Percentiles rank a stretch among this genome's conserved stretches.
Evolutionary conservation across 2,797 vertebrate species (phyloP).

Genomic region (Myotis daubentonii): DNA sequence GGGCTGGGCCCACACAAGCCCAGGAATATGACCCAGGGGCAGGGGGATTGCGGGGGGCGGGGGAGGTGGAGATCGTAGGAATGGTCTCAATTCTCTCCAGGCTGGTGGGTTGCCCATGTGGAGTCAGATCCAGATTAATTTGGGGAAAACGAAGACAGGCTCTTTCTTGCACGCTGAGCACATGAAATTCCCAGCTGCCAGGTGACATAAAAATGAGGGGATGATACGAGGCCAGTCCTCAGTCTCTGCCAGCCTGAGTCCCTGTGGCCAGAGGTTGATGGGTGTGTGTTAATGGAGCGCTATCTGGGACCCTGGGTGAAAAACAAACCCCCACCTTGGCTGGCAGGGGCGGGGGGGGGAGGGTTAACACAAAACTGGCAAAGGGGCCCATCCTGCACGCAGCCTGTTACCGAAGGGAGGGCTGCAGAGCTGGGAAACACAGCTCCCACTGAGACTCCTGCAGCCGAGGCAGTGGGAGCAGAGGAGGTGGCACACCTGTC

Average conservation of each 20-base stretch:
- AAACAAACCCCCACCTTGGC: background rate
- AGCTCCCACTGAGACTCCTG: background rate
- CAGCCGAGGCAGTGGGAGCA: rapidly evolving
- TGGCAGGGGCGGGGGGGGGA: too few relatives aligned
- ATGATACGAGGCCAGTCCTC: rapidly evolving
- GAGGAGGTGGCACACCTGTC: background rate
- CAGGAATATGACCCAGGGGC: rapidly evolving
- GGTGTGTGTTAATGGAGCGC: rapidly evolving
- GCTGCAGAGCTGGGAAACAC: background rate
- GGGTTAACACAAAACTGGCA: rapidly evolving
- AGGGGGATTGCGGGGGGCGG: rapidly evolving
- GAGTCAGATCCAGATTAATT: background rate
- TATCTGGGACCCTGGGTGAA: rapidly evolving
- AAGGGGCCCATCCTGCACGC: rapidly evolving
- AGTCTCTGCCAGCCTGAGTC: background rate
- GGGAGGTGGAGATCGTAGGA: rapidly evolving
- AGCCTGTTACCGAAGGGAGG: too few relatives aligned
- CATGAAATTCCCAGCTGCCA: background rate
- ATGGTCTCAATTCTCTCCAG: background rate
- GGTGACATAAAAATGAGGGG: rapidly evolving
- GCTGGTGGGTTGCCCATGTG: rapidly evolving
- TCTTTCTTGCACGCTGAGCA: background rate
- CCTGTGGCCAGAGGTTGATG: background rate
- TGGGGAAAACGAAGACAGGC: background rate
- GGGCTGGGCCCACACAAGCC: rapidly evolving